Percentiles rank a stretch among this genome's conserved stretches.
These are phyloP conservation scores for Catharus bicknelli DNA, from an alignment of 2,113 vertebrate species.

Conservation along the genomic window DNA sequence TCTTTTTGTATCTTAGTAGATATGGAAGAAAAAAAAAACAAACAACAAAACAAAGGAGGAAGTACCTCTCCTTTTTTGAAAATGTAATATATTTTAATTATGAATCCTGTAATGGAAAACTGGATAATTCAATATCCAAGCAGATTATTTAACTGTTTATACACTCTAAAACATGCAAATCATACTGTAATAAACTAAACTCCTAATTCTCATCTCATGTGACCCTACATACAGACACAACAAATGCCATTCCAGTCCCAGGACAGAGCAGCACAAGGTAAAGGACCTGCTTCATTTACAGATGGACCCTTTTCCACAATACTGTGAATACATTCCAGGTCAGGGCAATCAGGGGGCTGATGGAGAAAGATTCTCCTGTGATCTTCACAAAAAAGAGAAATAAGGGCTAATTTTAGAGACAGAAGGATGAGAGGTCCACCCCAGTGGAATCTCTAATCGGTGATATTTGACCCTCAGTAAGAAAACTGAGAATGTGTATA, in stretches of 20 bases:
- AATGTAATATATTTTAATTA: neutral
- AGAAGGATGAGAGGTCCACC: neutral
- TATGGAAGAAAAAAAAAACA: neutral
- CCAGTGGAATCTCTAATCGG: neutral
- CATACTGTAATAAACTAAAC: neutral
- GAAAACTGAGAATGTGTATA: neutral
- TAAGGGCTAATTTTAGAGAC: slow-evolving; percentile 8
- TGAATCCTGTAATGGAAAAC: neutral
- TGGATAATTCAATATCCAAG: neutral
- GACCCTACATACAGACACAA: fast-evolving
- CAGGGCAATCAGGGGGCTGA: neutral
- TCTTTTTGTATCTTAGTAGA: neutral
- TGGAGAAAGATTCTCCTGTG: neutral
- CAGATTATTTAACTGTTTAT: neutral
- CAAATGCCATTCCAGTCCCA: neutral
- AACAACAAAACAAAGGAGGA: too few species aligned
- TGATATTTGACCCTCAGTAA: neutral
- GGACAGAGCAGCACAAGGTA: neutral
- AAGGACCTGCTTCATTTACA: neutral
- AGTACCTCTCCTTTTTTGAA: neutral
- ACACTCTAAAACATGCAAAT: neutral
- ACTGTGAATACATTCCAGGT: neutral
- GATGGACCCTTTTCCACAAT: neutral
- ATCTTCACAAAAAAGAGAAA: slow-evolving; percentile 21
- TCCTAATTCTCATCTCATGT: neutral